Percentiles rank a stretch among this genome's conserved stretches.
These are phyloP conservation scores for Holacanthella duospinosa DNA, from an alignment of 2,888 invertebrate species.

Conservation along the genomic window DNA sequence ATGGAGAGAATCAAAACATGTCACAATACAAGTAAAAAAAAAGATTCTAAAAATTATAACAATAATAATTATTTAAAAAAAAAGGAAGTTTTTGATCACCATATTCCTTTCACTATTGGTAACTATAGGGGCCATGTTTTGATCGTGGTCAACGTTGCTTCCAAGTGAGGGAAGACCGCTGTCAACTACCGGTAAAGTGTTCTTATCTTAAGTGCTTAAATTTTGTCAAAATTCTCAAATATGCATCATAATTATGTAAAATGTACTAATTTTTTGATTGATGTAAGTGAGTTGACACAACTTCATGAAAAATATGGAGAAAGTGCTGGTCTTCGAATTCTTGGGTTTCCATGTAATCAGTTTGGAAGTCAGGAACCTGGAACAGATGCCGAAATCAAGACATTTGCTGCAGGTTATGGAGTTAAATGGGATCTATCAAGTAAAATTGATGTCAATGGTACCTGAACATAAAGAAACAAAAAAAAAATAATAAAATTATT, in stretches of 20 bases:
- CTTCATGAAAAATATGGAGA: conserved; percentile 31
- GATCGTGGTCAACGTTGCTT: conserved; percentile 35
- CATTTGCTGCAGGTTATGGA: conserved; percentile 45
- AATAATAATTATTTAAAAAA: neutral
- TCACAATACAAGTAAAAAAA: conserved; percentile 25
- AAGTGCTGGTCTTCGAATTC: conserved; percentile 27
- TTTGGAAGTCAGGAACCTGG: conserved; percentile 52
- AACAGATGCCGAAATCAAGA: conserved; percentile 56
- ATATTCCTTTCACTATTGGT: neutral
- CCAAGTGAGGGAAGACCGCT: conserved; percentile 35
- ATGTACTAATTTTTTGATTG: neutral
- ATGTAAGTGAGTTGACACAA: conserved; percentile 25
- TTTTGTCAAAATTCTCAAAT: neutral
- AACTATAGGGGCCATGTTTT: conserved; percentile 30
- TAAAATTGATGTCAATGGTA: conserved; percentile 60
- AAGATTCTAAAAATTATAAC: no score
- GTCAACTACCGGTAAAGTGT: conserved; percentile 29
- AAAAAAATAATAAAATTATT: no score
- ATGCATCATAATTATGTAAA: neutral
- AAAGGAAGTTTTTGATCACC: neutral
- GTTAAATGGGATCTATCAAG: conserved; percentile 51
- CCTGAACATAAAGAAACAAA: no score
- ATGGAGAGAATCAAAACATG: conserved; percentile 32
- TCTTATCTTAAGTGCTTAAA: neutral
- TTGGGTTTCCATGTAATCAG: conserved; percentile 36